Conservation (phyloP, 2,797 vertebrate species). For the Onychomys leucogaster region DNA sequence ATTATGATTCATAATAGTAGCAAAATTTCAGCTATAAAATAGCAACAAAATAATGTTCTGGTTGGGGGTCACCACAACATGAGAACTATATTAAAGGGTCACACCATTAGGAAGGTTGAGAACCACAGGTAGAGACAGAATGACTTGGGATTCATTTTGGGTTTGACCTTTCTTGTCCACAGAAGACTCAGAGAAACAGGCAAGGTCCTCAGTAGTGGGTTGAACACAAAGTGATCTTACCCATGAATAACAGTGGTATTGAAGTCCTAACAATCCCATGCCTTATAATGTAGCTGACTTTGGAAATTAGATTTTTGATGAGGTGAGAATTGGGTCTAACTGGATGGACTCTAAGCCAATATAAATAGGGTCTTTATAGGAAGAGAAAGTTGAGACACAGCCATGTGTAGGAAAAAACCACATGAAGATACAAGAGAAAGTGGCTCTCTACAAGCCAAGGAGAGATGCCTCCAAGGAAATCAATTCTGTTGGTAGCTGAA, state of each 20-base stretch:
- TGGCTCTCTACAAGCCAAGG: background rate
- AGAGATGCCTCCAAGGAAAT: background rate
- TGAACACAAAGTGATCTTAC: background rate
- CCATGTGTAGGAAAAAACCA: accelerated
- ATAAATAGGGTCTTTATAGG: background rate
- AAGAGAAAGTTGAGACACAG: background rate
- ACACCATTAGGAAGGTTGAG: background rate
- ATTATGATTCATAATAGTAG: background rate
- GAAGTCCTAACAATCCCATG: background rate
- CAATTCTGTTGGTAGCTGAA: background rate
- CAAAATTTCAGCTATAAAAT: background rate
- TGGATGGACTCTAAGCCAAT: background rate
- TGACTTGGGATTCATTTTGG: background rate
- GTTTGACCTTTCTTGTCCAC: background rate
- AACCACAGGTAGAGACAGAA: background rate
- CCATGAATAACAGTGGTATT: background rate
- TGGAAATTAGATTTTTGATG: background rate
- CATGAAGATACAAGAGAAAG: background rate
- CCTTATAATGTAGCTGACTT: background rate
- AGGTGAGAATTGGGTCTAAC: background rate
- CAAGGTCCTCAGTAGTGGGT: background rate
- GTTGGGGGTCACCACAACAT: background rate
- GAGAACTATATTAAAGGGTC: background rate
- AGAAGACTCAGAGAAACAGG: background rate
- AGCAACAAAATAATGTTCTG: background rate